Evolutionary conservation across 2,113 vertebrate species (phyloP).

Genomic region (Pagrus major): DNA sequence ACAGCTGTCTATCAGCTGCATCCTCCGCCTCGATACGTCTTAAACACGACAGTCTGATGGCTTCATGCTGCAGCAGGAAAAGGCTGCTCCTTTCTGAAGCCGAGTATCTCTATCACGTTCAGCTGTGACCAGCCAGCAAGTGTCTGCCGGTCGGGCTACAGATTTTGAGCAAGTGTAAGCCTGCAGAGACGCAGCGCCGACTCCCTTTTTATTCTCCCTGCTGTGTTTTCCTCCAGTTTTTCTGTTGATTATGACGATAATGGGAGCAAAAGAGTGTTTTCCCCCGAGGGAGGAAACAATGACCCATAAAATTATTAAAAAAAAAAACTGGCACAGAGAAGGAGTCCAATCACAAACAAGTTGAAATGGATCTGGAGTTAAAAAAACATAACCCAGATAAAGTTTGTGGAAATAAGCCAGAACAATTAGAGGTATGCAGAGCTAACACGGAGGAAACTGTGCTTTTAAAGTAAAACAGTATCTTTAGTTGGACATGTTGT

Average conservation of each 20-base stretch:
- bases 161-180: neutral
- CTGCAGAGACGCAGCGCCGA: neutral
- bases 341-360: neutral
- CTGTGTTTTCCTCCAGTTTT: neutral
- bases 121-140: neutral
- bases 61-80: slow-evolving; percentile 23
- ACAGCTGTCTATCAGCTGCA: slow-evolving; percentile 50
- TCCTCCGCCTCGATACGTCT: neutral
- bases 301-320: slow-evolving; percentile 15
- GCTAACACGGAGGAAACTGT: too few relatives aligned
- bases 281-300: neutral
- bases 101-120: slow-evolving; percentile 22
- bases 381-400: neutral
- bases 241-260: slow-evolving; percentile 2
- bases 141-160: slow-evolving; percentile 25
- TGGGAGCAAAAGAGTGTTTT: neutral
- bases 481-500: too few relatives aligned
- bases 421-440: accelerated
- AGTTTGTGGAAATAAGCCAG: neutral
- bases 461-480: too few relatives aligned
- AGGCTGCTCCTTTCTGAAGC: slow-evolving; percentile 27
- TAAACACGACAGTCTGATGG: slow-evolving; percentile 6
- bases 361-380: neutral
- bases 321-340: neutral
- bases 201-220: neutral